Evolutionary conservation across 1,140 invertebrate species (phyloP).

Genomic region (Sipha flava): DNA sequence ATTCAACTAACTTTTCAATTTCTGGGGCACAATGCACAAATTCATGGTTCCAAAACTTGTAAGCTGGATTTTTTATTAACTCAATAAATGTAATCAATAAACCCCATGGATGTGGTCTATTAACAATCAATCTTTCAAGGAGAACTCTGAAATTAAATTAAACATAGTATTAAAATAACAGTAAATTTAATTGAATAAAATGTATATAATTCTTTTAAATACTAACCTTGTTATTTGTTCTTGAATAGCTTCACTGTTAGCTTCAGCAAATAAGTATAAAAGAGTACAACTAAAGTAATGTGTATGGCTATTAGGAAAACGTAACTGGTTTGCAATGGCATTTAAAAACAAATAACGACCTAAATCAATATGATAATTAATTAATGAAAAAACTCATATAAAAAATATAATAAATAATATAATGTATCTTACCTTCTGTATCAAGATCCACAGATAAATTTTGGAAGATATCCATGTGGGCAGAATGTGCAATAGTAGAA

Average conservation of each 20-base stretch:
- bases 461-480: slow-evolving; percentile 99
- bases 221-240: slow-evolving; percentile 60
- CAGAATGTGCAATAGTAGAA: slow-evolving; percentile 90
- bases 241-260: slow-evolving; percentile 93
- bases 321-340: slow-evolving; percentile 94
- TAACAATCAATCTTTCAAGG: slow-evolving; percentile 92
- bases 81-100: slow-evolving; percentile 98
- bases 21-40: slow-evolving; percentile 98
- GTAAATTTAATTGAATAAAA: slow-evolving; percentile 42
- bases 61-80: slow-evolving; percentile 96
- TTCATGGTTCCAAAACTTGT: slow-evolving; percentile 98
- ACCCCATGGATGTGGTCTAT: slow-evolving; percentile 98
- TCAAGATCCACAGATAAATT: slow-evolving; percentile 95
- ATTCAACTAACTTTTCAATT: slow-evolving; percentile 83
- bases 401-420: not conserved
- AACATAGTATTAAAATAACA: slow-evolving; percentile 42
- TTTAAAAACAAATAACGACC: slow-evolving; percentile 87
- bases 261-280: slow-evolving; percentile 94
- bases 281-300: slow-evolving; percentile 98
- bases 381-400: not conserved
- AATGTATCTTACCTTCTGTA: slow-evolving; percentile 65
- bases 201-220: slow-evolving; percentile 44
- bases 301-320: slow-evolving; percentile 98
- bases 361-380: not conserved
- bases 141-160: slow-evolving; percentile 61